phyloP scores from a whole-genome alignment of 2,113 vertebrate genomes.

The Protobothrops flavoviridis region DNA sequence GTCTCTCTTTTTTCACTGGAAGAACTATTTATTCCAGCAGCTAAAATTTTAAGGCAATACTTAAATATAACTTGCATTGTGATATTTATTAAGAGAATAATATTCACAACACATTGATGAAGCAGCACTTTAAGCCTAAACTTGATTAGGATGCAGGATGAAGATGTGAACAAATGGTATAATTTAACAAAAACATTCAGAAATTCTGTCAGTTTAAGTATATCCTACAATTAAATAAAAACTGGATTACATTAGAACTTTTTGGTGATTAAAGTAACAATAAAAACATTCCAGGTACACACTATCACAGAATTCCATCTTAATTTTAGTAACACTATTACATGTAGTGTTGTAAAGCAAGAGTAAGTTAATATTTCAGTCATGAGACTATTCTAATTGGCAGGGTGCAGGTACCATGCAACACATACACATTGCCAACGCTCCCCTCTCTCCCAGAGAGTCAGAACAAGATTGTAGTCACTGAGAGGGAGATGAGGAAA shows the following conservation, averaged over 20 bases:
- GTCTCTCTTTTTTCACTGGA: not conserved
- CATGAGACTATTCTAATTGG: not conserved
- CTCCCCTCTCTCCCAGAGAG: not conserved
- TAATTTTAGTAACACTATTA: not conserved
- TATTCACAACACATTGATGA: rapidly evolving
- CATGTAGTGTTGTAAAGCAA: not conserved
- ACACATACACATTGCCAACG: not conserved
- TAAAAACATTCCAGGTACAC: not conserved
- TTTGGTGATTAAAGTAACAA: not conserved
- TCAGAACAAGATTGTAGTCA: not conserved
- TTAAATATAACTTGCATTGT: not conserved
- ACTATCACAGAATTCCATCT: not conserved
- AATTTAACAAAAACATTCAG: not conserved
- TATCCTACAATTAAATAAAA: not conserved
- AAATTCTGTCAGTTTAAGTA: not conserved
- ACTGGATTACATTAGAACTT: not conserved
- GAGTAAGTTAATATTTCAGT: not conserved
- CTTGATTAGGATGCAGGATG: not conserved
- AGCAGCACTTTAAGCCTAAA: rapidly evolving
- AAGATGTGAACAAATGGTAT: not conserved
- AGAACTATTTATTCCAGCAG: not conserved
- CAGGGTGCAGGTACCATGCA: not conserved
- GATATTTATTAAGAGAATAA: not conserved
- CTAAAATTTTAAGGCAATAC: not conserved
- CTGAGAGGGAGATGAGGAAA: not conserved